Conservation (phyloP, 2,113 vertebrate genomes). For the Corapipo altera region DNA sequence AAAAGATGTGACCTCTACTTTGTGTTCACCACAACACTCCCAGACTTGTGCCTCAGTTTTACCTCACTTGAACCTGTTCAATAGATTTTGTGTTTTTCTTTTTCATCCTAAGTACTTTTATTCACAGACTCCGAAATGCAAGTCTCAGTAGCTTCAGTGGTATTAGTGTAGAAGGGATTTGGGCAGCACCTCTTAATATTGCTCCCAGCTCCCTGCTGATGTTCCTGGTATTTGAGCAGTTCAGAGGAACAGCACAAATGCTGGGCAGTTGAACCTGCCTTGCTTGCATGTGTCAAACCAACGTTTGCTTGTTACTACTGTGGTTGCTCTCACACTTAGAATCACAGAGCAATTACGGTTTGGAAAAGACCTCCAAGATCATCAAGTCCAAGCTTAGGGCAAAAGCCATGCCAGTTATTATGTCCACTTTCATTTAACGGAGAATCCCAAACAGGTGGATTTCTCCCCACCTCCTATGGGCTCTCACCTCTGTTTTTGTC, state of each 20-base stretch:
- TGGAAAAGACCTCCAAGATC: background rate
- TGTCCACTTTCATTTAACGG: rapidly evolving
- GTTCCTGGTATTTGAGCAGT: background rate
- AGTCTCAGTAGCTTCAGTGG: background rate
- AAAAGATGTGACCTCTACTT: background rate
- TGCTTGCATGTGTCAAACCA: background rate
- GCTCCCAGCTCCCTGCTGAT: background rate
- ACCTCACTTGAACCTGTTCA: background rate
- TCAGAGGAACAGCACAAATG: background rate
- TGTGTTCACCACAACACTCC: background rate
- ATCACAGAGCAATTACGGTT: background rate
- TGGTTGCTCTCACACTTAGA: background rate
- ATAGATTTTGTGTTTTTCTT: background rate
- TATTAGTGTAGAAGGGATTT: background rate
- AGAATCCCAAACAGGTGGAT: background rate
- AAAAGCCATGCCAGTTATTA: background rate
- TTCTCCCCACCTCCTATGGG: background rate
- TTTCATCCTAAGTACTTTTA: background rate
- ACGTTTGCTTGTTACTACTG: background rate
- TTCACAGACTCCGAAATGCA: background rate
- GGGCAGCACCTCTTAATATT: background rate
- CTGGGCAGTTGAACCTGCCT: background rate
- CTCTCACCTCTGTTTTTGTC: background rate
- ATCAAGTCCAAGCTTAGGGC: background rate
- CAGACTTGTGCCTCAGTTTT: background rate